Base-by-base conservation (phyloP, 2,113 vertebrate genomes). In the Scomber japonicus region DNA sequence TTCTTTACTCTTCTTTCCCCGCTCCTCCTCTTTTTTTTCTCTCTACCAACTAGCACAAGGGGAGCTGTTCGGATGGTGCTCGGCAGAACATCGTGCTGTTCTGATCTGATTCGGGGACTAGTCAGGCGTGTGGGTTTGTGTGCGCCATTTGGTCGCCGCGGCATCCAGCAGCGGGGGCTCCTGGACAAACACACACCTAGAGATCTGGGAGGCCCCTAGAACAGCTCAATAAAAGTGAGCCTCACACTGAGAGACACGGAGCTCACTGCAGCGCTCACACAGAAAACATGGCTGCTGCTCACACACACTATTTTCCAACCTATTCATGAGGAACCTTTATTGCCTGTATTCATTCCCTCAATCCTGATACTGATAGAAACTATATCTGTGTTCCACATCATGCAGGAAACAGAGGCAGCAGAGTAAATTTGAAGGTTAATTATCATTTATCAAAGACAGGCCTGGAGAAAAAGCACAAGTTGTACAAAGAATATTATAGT, bases 131-230 rank as follows among this genome's bases (percentile, higher is more conserved):
- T 3, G 4, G 31, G 48, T 57, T 45, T n/a, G 55, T 62, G 66
- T 55, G 66, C 50, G 59, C 71, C 83, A 80, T 84, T 86, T 80
- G 82, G 60, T 71, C 5, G 2, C 31, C 12, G 31, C 74, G 2
- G 85, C 35, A 50, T 4, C 55, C 69, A 71, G 51, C 86, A 85
- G 85, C 71, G 9, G 86, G 81, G 55, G 68, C 45, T 84, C 71
- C n/a, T 45, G 75, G 48, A 76, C 61, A 68, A 76, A 75, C 66
- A 71, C 53, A 53, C 48, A 46, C 60, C 60, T 11, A 21, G 16
- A 57, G 80, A 60, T 72, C 56, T 56, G 66, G 62, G 50, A 72
- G 56, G 50, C 73, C 71, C 31, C 31, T 56, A 50, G 61, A 82
- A 77, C 40, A 54, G 75, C 76, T 74, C 46, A 40, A 30, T 70